A percentile compares a stretch with the other conserved stretches of the same genome.
These are phyloP conservation scores for Eucidaris tribuloides DNA, from an alignment of 35 echinoderm and acorn worm genomes.

Conservation along the genomic window DNA sequence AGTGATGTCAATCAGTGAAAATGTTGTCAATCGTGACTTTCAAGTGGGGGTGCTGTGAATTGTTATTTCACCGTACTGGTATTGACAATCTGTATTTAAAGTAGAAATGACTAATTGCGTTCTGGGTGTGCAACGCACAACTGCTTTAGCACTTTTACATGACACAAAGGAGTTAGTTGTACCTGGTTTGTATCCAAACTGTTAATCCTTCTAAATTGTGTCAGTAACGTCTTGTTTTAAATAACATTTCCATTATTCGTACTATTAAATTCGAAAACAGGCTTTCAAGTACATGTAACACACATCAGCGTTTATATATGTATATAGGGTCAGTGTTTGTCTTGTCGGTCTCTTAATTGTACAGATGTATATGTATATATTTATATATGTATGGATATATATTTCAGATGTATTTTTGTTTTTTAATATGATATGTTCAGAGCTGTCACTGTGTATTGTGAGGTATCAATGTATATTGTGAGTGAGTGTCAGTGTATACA, in stretches of 20 bases:
- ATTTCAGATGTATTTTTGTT: no score
- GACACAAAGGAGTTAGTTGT: no score
- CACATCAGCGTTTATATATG: background rate
- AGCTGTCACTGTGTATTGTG: no score
- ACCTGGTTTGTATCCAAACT: background rate
- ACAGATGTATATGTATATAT: background rate
- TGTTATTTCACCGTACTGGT: background rate
- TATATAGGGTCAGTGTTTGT: background rate
- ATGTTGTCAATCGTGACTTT: background rate
- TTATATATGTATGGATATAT: background rate
- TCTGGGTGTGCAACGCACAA: background rate
- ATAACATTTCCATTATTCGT: background rate
- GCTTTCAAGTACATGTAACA: background rate
- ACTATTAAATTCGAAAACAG: background rate
- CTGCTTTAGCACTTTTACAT: no score
- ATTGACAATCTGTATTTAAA: background rate
- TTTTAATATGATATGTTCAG: no score
- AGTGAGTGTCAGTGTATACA: no score
- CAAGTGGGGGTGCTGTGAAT: background rate
- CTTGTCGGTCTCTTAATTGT: background rate
- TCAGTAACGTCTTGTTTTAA: no score
- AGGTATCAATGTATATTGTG: no score
- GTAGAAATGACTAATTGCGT: background rate
- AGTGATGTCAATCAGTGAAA: background rate
- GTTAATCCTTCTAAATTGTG: background rate